phyloP scores from a whole-genome alignment of 2,113 vertebrate species.

The Ceyx margarethae region DNA sequence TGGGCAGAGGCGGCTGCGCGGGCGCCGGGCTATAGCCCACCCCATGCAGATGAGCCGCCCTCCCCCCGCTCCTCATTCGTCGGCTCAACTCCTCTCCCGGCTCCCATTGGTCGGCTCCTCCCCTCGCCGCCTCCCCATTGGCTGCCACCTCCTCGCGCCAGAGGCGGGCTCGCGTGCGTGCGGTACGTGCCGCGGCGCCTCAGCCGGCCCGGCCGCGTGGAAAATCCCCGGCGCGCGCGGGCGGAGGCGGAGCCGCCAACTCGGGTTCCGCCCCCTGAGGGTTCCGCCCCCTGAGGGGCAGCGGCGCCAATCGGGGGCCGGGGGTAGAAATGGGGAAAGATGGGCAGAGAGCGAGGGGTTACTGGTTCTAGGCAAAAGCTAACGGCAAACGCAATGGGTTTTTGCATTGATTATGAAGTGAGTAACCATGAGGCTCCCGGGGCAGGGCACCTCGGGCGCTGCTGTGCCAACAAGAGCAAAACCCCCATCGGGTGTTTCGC shows the following conservation, averaged over 20 bases:
- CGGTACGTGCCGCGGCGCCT: constrained; percentile 35
- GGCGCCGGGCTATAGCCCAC: not conserved
- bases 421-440: rapidly evolving
- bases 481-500: rapidly evolving
- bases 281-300: not conserved
- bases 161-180: constrained; percentile 22
- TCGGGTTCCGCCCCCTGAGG: too few species aligned
- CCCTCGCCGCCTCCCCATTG: not conserved
- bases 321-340: not conserved
- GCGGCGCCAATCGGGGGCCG: too few species aligned
- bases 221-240: not conserved
- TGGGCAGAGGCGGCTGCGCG: rapidly evolving
- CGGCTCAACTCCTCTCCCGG: rapidly evolving
- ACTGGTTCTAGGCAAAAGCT: not conserved
- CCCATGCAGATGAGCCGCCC: not conserved
- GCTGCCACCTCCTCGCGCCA: not conserved
- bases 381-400: not conserved
- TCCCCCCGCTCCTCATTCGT: not conserved
- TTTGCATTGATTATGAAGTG: not conserved
- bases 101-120: not conserved
- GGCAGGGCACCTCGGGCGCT: rapidly evolving
- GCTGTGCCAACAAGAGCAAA: not conserved
- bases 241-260: not conserved
- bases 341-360: rapidly evolving
- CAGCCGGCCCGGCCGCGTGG: not conserved